These are phyloP conservation scores for Zosterops lateralis DNA, from an alignment of 2,113 vertebrate genomes.

Conservation along the genomic window DNA sequence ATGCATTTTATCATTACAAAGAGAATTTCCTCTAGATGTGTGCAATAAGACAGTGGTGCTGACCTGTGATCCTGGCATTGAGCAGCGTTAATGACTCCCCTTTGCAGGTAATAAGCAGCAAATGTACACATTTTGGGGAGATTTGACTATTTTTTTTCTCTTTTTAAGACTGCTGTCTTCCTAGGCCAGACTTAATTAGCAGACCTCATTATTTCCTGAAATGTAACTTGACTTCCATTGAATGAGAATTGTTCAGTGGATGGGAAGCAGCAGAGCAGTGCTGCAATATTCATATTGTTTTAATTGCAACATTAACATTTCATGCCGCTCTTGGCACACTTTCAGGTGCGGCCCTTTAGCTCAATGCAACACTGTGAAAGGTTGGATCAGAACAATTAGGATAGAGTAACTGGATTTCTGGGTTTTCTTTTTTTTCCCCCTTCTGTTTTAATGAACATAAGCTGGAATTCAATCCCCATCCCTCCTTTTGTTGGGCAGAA, in stretches of 20 bases:
- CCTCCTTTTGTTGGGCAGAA: not conserved
- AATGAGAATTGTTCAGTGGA: constrained; percentile 61
- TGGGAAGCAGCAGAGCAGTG: constrained; percentile 52
- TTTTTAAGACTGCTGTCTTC: constrained; percentile 33
- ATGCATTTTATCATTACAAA: not conserved
- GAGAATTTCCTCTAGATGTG: constrained; percentile 24
- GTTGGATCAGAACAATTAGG: constrained; percentile 42
- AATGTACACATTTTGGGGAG: constrained; percentile 36
- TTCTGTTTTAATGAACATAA: not conserved
- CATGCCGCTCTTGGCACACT: constrained; percentile 53
- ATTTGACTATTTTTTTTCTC: not conserved
- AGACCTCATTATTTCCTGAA: constrained; percentile 60
- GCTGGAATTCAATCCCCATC: not conserved
- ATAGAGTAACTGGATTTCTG: not conserved
- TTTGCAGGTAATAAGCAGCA: constrained; percentile 38
- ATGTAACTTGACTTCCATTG: constrained; percentile 60
- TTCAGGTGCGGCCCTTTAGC: constrained; percentile 42
- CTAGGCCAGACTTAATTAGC: constrained; percentile 61
- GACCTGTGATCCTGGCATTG: constrained; percentile 29
- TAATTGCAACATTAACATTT: constrained; percentile 73
- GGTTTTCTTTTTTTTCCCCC: not conserved
- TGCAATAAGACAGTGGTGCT: not conserved
- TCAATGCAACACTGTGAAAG: constrained; percentile 1
- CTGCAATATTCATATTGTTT: constrained; percentile 70
- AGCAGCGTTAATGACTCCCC: not conserved